Base-by-base conservation (phyloP, 2,113 vertebrate genomes). In the Anarrhichthys ocellatus region DNA sequence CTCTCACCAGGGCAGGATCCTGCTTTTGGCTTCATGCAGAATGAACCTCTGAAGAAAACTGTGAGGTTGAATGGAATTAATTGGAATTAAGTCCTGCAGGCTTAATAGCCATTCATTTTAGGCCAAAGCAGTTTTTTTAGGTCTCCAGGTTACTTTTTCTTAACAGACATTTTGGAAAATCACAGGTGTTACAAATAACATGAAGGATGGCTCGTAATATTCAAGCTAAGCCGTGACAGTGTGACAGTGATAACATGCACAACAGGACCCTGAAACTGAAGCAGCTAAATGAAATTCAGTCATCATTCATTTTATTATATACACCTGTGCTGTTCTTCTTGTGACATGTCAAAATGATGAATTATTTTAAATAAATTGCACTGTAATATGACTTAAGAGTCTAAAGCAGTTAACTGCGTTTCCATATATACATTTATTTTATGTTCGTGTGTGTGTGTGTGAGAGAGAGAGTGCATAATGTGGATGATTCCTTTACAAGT, bases 401-500 rank as follows among this genome's bases (percentile, higher is more conserved):
- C 32, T 50, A 44, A 3, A n/a, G 29, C n/a, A 66, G 38, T 73
- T 34, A 22, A 29, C 40, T 38, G 14, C 1, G 9, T 42, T 50
- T 52, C 4, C 22, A 70, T 32, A 29, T 20, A 27, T 48, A 22
- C 1, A n/a, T 73, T 76, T 77, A 6, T 69, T 20, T 1, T 10
- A 9, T 34, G 58, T 65, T 56, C 36, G 56, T 36, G 22, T 46
- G 44, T 46, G 44, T 46, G 44, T 46, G 44, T 46, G 46, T 6
- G 44, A 6, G 36, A 67, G n/a, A 36, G 27, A 27, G 8, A 15
- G 40, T n/a, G 62, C 46, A 20, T 7, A 58, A 29, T 38, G 71
- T 78, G 27, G 46, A 74, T 70, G 69, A 87, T 87, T 85, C 5
- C 61, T 73, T 78, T 44, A 79, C 61, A 79, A 73, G 80, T 24